Percentiles rank a stretch among this genome's conserved stretches.
Conservation (phyloP, 2,888 invertebrate genomes). For the Pachycephus smyrnensis region DNA sequence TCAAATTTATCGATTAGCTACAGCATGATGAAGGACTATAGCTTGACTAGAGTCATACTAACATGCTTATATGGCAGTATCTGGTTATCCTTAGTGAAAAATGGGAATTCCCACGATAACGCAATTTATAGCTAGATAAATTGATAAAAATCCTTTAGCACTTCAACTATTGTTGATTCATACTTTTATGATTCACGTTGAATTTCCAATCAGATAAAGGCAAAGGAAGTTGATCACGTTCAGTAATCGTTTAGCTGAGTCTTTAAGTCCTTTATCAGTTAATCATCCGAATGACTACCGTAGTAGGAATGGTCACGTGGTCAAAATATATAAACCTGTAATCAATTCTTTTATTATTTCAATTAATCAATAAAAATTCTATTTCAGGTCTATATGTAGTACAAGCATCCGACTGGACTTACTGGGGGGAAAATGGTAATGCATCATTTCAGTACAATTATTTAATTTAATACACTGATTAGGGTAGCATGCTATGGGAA, state of each 20-base stretch:
- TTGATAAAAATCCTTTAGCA: background rate
- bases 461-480: background rate
- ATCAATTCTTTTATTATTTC: background rate
- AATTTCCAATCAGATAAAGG: background rate
- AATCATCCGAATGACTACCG: background rate
- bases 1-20: too few relatives aligned
- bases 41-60: too few relatives aligned
- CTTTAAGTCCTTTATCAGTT: background rate
- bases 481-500: background rate
- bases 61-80: too few relatives aligned
- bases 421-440: conserved; percentile 48
- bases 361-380: conserved; percentile 10
- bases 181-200: background rate
- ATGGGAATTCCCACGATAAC: background rate
- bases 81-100: background rate
- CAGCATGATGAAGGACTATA: too few relatives aligned
- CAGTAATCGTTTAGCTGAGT: background rate
- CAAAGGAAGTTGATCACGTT: background rate
- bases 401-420: conserved; percentile 42
- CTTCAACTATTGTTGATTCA: background rate
- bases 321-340: background rate
- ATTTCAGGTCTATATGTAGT: conserved; percentile 38
- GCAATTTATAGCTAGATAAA: background rate
- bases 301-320: background rate
- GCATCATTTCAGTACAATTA: background rate